phyloP scores from a whole-genome alignment of 2,888 invertebrate genomes.

The Tenodera sinensis region DNA sequence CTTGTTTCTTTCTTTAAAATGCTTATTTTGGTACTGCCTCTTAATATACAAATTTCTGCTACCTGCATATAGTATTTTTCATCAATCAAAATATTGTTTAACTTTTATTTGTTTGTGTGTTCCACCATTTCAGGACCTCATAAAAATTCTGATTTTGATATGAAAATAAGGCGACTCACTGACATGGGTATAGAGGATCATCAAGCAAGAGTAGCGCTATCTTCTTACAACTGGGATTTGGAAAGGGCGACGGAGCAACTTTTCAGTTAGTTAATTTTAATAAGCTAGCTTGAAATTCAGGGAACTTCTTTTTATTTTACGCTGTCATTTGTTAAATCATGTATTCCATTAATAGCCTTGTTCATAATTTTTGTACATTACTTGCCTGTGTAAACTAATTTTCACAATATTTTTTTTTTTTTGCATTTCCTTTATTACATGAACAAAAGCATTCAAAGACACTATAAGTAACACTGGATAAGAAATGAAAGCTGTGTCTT shows the following conservation, averaged over 20 bases:
- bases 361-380: neutral
- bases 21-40: too few species aligned
- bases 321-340: neutral
- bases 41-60: too few species aligned
- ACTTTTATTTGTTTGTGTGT: neutral
- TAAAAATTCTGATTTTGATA: conserved; percentile 73
- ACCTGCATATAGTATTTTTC: too few species aligned
- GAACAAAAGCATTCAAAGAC: neutral
- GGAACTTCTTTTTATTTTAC: neutral
- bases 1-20: too few species aligned
- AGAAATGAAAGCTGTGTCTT: too few species aligned
- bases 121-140: conserved; percentile 58
- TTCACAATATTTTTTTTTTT: neutral
- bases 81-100: neutral
- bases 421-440: neutral
- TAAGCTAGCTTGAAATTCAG: neutral
- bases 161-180: conserved; percentile 80
- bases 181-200: conserved; percentile 95
- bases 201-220: conserved; percentile 83
- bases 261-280: conserved; percentile 62
- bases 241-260: conserved; percentile 87
- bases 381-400: neutral
- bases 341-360: neutral
- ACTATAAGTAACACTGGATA: neutral
- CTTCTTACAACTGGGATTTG: conserved; percentile 89